These are phyloP conservation scores for Cyprinodon diabolis DNA, from an alignment of 2,797 vertebrate species.

Conservation along the genomic window DNA sequence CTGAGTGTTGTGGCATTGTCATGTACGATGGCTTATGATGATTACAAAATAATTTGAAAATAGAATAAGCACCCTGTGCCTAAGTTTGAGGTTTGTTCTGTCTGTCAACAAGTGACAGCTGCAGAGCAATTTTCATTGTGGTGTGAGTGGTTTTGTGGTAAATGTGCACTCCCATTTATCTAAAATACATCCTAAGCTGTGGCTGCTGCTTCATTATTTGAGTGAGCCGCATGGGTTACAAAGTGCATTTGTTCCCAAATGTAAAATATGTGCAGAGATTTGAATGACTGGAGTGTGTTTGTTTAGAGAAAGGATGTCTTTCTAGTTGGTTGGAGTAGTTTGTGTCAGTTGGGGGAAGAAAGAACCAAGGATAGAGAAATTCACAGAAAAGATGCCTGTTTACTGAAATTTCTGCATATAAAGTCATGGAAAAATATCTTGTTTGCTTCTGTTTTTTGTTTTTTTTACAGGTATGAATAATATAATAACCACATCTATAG, in stretches of 20 bases:
- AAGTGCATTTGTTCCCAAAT: constrained; percentile 74
- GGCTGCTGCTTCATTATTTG: constrained; percentile 76
- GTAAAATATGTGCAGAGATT: constrained; percentile 68
- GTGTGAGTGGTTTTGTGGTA: constrained; percentile 81
- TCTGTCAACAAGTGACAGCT: constrained; percentile 82
- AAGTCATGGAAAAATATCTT: too few species aligned
- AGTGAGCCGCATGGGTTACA: constrained; percentile 70
- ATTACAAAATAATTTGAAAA: constrained; percentile 85
- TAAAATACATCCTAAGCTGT: constrained; percentile 78
- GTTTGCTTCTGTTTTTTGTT: too few species aligned
- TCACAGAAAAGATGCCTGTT: constrained; percentile 33
- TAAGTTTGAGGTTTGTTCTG: constrained; percentile 77
- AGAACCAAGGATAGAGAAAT: constrained; percentile 18
- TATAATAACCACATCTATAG: too few species aligned
- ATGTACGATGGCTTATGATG: constrained; percentile 75
- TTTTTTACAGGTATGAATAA: too few species aligned
- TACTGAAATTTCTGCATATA: constrained; percentile 35
- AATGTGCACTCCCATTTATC: constrained; percentile 78
- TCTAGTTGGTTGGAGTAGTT: constrained; percentile 36
- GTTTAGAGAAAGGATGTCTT: constrained; percentile 63
- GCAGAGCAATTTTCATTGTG: constrained; percentile 82
- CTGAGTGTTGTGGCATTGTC: constrained; percentile 71
- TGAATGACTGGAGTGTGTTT: constrained; percentile 64
- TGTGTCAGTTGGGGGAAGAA: constrained; percentile 10
- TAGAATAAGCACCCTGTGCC: constrained; percentile 75